These are phyloP conservation scores for Eristalis arbustorum DNA, from an alignment of 2,888 invertebrate species.

Conservation along the genomic window DNA sequence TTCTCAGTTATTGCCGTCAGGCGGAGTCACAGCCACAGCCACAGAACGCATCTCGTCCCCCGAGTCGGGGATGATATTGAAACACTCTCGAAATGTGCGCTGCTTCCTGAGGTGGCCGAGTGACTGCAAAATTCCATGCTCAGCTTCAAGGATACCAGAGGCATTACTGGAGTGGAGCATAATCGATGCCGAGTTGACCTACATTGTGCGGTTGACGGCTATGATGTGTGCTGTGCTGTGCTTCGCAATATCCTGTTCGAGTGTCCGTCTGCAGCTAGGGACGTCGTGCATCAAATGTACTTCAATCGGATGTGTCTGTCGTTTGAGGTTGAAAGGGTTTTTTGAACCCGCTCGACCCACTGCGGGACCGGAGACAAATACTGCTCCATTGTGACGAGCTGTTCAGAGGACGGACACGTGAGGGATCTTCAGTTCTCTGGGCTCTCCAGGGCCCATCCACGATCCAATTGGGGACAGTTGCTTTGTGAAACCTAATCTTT, in stretches of 20 bases:
- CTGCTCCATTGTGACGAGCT: background rate
- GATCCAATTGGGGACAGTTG: too few relatives aligned
- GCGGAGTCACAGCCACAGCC: background rate
- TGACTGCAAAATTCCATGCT: background rate
- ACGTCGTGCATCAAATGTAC: background rate
- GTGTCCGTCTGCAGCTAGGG: background rate
- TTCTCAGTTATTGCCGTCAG: background rate
- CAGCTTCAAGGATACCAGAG: background rate
- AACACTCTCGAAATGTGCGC: background rate
- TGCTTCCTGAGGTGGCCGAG: background rate
- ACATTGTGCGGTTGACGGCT: background rate
- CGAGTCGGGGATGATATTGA: background rate
- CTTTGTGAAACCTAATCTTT: too few relatives aligned
- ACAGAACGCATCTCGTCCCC: background rate
- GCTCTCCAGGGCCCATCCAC: too few relatives aligned
- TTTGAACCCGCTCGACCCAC: background rate
- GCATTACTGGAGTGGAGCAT: background rate
- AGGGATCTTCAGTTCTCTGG: background rate
- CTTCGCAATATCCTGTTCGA: background rate
- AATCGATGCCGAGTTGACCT: background rate
- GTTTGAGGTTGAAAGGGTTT: background rate
- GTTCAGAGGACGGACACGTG: background rate
- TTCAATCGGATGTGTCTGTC: background rate
- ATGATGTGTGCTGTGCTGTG: background rate
- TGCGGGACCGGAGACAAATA: background rate